Evolutionary conservation across 2,888 invertebrate species (phyloP), one percentile per base, ranked within the genome.

Genomic region (Drosophila cyrtoloma): DNA sequence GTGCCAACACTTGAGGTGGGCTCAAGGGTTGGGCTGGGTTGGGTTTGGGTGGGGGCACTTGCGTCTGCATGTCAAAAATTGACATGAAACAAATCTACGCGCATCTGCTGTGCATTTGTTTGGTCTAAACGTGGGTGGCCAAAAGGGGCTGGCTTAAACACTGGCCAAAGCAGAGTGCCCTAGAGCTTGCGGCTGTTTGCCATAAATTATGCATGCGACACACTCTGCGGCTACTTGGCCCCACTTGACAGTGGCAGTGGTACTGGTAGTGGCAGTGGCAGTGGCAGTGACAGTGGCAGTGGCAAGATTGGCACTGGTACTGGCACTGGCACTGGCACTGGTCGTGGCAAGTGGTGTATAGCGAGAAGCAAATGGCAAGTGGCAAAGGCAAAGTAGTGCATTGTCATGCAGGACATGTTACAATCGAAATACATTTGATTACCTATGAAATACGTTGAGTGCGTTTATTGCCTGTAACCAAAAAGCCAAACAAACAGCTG

Each of bases 341-440:
- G 52, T 30, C 19, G 28, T 51, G 32, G 60, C 32, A 56, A 47
- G 22, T 44, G 63, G 19, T 50, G 47, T 56, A 28, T 35, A 32
- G 55, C 58, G 33, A 32, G 63, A 47, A 33, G 64, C 32, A 47
- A 12, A 63, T 56, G 59, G 51, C 56, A 69, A 28, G 39, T 64
- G 63, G 58, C 75, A 75, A 52, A 63, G 61, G 35, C 60, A 65
- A 47, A 26, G 39, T 70, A 39, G 28, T 56, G 70, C 83, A 81
- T 80, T 81, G 75, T 72, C 78, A 70, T 79, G 79, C 71, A 69
- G 83, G 71, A 79, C 79, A 76, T 82, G 73, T 76, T 59, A 79
- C 68, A 28, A 28, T 28, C 28, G 66, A 63, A 79, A 82, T 79
- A 76, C 73, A 79, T 81, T 82, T 79, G 81, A 81, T 77, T 69